Evolutionary conservation across 2,113 vertebrate species (phyloP).

Genomic region (Probosciger aterrimus): DNA sequence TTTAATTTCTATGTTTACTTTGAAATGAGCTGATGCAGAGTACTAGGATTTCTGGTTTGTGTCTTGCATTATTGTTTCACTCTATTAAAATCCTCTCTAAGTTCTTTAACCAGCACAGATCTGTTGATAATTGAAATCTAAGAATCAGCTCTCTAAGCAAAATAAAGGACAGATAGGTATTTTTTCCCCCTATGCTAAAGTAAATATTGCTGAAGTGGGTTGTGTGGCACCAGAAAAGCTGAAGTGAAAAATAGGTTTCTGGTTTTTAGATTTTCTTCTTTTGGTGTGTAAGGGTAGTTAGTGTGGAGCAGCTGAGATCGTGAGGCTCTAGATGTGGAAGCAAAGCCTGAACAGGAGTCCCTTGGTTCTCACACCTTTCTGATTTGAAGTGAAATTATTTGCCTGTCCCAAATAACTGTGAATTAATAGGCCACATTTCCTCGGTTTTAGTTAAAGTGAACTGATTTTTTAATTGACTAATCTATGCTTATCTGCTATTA

Average conservation of each 20-base stretch:
- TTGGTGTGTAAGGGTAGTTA: not conserved
- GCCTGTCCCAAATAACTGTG: not conserved
- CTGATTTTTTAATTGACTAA: not conserved
- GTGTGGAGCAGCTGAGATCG: not conserved
- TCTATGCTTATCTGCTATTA: not conserved
- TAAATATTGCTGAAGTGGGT: not conserved
- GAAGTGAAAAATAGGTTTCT: not conserved
- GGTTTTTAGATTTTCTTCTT: not conserved
- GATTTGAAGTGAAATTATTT: not conserved
- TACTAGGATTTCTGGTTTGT: not conserved
- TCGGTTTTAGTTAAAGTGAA: not conserved
- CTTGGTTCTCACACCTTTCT: not conserved
- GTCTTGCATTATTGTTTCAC: not conserved
- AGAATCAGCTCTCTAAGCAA: not conserved
- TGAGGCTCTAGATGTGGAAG: not conserved
- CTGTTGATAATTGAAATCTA: slow-evolving; percentile 4
- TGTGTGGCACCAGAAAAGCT: not conserved
- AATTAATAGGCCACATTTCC: not conserved
- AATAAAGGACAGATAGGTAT: not conserved
- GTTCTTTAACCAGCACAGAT: not conserved
- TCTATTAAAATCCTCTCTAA: not conserved
- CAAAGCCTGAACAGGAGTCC: not conserved
- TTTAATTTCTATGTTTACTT: slow-evolving; percentile 26
- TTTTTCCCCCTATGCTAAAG: not conserved
- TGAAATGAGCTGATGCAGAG: not conserved